A percentile compares a stretch with the other conserved stretches of the same genome.
Evolutionary conservation across 2,888 invertebrate genomes (phyloP).

Genomic region (Thereva unica): DNA sequence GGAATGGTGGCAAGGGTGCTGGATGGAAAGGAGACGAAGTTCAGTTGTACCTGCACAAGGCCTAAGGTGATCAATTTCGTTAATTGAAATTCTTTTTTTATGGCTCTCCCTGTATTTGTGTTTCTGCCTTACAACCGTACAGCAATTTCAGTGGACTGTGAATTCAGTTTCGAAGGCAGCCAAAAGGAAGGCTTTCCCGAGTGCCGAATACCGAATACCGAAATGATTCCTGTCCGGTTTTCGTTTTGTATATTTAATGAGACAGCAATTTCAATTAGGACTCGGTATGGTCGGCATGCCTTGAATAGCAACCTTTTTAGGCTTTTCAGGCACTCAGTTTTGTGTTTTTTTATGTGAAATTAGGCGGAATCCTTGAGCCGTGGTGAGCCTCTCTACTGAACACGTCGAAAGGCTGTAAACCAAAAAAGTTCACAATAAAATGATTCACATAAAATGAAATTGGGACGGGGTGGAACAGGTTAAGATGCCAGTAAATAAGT

Average conservation of each 20-base stretch:
- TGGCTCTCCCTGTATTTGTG: constrained; percentile 1
- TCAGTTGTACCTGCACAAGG: constrained; percentile 11
- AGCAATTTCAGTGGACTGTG: neutral
- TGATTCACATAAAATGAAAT: neutral
- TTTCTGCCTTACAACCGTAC: neutral
- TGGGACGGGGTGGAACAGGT: neutral
- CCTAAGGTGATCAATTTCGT: constrained; percentile 36
- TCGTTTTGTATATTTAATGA: constrained; percentile 26
- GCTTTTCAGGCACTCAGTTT: neutral
- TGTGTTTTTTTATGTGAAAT: constrained; percentile 9
- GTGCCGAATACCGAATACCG: too few relatives aligned
- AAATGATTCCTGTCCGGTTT: constrained; percentile 14
- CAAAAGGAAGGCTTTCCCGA: constrained; percentile 1
- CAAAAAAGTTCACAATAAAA: neutral
- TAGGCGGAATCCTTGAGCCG: constrained; percentile 7
- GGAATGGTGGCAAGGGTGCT: too few relatives aligned
- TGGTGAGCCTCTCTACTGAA: neutral
- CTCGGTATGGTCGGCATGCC: neutral
- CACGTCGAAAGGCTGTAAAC: constrained; percentile 10
- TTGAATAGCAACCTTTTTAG: neutral
- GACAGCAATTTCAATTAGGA: constrained; percentile 32
- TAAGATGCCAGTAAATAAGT: neutral
- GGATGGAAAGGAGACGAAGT: neutral
- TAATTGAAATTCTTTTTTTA: constrained; percentile 36
- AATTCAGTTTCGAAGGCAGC: constrained; percentile 1